Base-by-base conservation (phyloP, 2,113 vertebrate species). In the Nibea coibor region DNA sequence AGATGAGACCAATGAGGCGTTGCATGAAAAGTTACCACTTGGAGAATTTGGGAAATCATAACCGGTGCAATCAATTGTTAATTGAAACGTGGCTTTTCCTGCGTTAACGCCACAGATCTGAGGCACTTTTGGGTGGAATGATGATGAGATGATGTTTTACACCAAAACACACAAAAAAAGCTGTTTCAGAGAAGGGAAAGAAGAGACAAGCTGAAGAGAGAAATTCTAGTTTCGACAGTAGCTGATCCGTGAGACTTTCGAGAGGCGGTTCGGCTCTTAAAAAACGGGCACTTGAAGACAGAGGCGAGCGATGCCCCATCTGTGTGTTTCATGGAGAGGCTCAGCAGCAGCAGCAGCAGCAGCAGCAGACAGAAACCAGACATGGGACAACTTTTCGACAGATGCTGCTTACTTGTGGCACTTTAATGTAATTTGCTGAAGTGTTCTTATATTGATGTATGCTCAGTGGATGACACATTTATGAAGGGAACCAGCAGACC, bases 301-400 rank as follows among this genome's bases (percentile, higher is more conserved):
- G 47, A 78, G 59, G 82, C 47, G 31, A 87, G 56, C 12, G 45
- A 65, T 63, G 57, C 47, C 47, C 72, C 86, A 75, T 87, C 80
- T 85, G 80, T 78, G 84, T 62, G 75, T 70, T 85, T 83, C 63
- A 45, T 61, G 31, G 58, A 86, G 80, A 81, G 78, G 72, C 78
- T 80, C 24, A 42, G 72, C 56, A 8, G 56, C 61, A 51, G 56
- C 53, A 57, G 75, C n/a, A n/a, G n/a, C 51, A 54, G 48, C 76
- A 64, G 61, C 61, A 51, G 56, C 53, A 61, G 75, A 65, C 69
- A 76, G 28, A 72, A 80, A 69, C 35, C 72, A 78, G 71, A 62
- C 84, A 72, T 14, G 0, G n/a, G 53, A 5, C 63, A 72, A 72
- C 76, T 82, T 83, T 77, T 72, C 75, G 78, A 82, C 85, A 87